Base-by-base conservation (phyloP, 1,140 invertebrate species). In the Hylaeus volcanicus region DNA sequence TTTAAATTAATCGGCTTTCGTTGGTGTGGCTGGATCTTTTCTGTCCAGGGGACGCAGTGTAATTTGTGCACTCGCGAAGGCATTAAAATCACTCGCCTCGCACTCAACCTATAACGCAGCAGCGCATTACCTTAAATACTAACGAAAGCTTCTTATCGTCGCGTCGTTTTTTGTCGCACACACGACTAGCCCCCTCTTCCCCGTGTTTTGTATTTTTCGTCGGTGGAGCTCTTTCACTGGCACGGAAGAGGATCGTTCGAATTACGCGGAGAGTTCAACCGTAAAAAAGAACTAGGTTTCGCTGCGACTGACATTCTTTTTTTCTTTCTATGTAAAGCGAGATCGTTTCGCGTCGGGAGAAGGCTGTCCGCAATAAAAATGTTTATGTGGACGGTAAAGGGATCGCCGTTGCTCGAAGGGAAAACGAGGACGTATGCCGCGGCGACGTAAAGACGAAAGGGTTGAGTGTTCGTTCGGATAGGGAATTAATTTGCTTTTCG, bases 321-420 rank as follows among this genome's bases (percentile, higher is more conserved):
- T 68, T 69, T 79, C 64, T 45, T 1, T 64, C 60, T 82, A 87
- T 84, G 81, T 60, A 85, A 84, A 84, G 78, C 39, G 77, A 83
- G 81, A 72, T 81, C 74, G 84, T 89, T 87, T 86, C 79, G 79
- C 77, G 80, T 84, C 76, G 61, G 48, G 83, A 90, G 82, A 12
- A 64, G 15, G 61, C 8, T 83, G 61, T 60, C 51, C 65, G 87
- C 81, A 85, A 89, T 91, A 90, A 91, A 89, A 90, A 89, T 88
- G 88, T 90, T 90, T 90, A 88, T 87, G 82, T 63, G 86, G 83
- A 83, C 69, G 69, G 73, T 89, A 87, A 89, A 88, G 83, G 83
- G 83, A 78, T 71, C 61, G 73, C 14, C 71, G 61, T 78, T 71
- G n/a, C 51, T 73, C 58, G 70, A 76, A 68, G 65, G 66, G 39